Evolutionary conservation across 1,140 invertebrate species (phyloP), one percentile per base, ranked within the genome.

Genomic region (Drosophila varians): DNA sequence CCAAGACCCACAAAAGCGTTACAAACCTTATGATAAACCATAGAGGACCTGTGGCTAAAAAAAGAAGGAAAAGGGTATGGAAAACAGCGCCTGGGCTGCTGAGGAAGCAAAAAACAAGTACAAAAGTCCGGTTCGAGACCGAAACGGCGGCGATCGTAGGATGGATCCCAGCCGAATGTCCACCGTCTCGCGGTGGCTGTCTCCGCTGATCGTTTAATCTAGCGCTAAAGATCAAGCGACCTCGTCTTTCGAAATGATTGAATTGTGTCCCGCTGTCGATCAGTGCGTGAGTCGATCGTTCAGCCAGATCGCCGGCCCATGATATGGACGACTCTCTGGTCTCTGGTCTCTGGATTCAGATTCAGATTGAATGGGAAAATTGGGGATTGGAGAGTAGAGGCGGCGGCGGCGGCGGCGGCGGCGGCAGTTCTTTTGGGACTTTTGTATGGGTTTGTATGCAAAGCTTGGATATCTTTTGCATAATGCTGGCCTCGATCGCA

Each of bases 211-310:
- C 82, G 83, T 87, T 87, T 87, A 87, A 87, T 87, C 82, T 87
- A 87, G 82, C 82, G 83, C 83, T 71, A 75, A 83, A 88, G 82
- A 87, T 87, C 82, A 86, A 84, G 80, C 76, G 60, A 65, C 71
- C 57, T 69, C 77, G 51, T 64, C 77, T 54, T 73, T 73, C 68
- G 66, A 77, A 89, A 87, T 89, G 86, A 89, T 89, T 89, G 86
- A 89, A 89, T 89, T 89, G 86, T 89, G 86, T 89, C 86, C 77
- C 65, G 54, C 83, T 87, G 80, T 86, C 79, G 69, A 77, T 86
- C 79, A 86, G 71, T 73, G 74, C 58, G 76, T 76, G 71, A 74
- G 68, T 65, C 52, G 64, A 69, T 51, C 68, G 54, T 62, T 36
- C 46, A 54, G 78, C 42, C 36, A 70, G 58, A 64, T 88, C 66